Conservation (phyloP, 2,113 vertebrate species). For the Eira barbara region DNA sequence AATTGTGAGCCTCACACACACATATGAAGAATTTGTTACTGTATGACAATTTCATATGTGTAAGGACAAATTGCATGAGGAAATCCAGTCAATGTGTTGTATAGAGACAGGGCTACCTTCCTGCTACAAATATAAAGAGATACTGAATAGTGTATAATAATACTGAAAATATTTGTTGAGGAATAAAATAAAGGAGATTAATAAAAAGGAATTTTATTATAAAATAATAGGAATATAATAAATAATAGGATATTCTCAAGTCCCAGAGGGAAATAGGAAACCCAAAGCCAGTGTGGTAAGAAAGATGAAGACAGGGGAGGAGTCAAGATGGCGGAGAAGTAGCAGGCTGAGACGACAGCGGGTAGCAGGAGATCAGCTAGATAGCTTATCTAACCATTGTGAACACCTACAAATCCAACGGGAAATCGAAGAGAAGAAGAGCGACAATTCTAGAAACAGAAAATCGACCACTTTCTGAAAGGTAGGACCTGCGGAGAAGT, state of each 20-base stretch:
- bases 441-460: too few species aligned
- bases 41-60: not conserved
- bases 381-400: too few species aligned
- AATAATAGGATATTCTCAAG: not conserved
- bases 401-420: too few species aligned
- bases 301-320: not conserved
- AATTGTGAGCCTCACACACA: not conserved
- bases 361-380: too few species aligned
- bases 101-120: not conserved
- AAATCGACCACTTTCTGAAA: too few species aligned
- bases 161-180: not conserved
- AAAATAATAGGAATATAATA: not conserved
- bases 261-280: not conserved
- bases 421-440: too few species aligned
- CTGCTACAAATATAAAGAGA: not conserved
- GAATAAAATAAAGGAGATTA: not conserved
- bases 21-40: not conserved
- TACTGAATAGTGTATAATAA: not conserved
- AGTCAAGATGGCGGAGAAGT: too few species aligned
- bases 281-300: not conserved
- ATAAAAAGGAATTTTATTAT: not conserved
- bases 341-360: too few species aligned
- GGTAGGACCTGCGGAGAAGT: too few species aligned
- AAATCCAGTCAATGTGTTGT: not conserved
- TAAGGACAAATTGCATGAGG: not conserved